A percentile compares a stretch with the other conserved stretches of the same genome.
phyloP scores from a whole-genome alignment of 2,113 vertebrate genomes.

The Terrapene triunguis region DNA sequence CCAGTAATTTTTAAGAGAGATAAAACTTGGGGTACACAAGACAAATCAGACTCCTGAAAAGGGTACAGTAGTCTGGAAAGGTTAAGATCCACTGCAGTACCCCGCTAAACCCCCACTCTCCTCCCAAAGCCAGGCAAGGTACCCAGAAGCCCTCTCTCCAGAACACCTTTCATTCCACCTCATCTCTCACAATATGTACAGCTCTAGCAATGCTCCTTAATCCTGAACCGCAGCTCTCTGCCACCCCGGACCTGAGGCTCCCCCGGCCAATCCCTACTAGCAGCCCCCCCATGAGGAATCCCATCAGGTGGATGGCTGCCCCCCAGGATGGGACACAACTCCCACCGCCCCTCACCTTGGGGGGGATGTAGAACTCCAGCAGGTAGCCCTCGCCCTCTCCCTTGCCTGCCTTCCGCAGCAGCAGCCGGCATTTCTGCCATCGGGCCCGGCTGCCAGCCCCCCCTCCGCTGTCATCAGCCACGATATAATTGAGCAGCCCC shows the following conservation, averaged over 20 bases:
- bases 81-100: no score
- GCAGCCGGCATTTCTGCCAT: conserved; percentile 91
- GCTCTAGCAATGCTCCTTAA: neutral
- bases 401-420: conserved; percentile 84
- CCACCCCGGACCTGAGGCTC: neutral
- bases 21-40: no score
- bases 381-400: conserved; percentile 86
- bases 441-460: conserved; percentile 67
- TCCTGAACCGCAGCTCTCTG: no score
- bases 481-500: conserved; percentile 79
- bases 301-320: neutral
- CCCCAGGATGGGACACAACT: no score
- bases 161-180: neutral
- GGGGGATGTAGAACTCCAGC: conserved; percentile 93
- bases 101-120: neutral
- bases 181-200: neutral
- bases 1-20: no score
- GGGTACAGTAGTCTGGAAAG: no score
- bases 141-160: no score
- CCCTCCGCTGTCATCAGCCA: conserved; percentile 74
- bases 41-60: no score
- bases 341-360: conserved; percentile 83
- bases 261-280: neutral
- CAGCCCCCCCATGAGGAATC: neutral
- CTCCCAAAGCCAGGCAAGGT: neutral